Base-by-base conservation (phyloP, 2,888 invertebrate species). In the Xestia xanthographa region DNA sequence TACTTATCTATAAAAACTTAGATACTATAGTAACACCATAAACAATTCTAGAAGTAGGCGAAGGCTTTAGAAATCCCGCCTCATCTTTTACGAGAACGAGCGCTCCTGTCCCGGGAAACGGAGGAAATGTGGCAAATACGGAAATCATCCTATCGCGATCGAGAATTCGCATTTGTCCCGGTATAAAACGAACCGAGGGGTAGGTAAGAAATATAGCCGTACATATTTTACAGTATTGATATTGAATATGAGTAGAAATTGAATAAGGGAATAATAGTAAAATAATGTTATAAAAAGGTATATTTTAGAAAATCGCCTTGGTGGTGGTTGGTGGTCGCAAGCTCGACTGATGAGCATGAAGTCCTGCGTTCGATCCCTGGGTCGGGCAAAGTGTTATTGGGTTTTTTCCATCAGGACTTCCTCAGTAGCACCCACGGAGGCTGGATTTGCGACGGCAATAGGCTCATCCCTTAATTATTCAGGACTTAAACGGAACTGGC, bases 111-210 rank as follows among this genome's bases (percentile, higher is more conserved):
- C 72, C 77, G 81, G 83, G 85, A 85, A 83, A 48, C 80, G 75
- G 67, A 70, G 80, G 87, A 83, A 87, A 88, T 83, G 74, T 63
- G 72, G 72, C 83, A 87, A 88, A 87, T 87, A 87, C 83, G 87
- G 86, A 88, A 84, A 87, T 85, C 80, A 85, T 85, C 80, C 86
- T 78, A 88, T 85, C 83, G 77, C 75, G 75, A 88, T 82, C 68
- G 81, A 85, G 82, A 73, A 87, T 80, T 85, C 78, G 72, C 69
- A 87, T 87, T 85, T 83, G 79, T 80, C 70, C 66, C 63, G 79
- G 50, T 12, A 79, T 72, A 77, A 34, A 79, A 80, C 43, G 79
- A 77, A 72, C 75, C 73, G 69, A 78, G 63, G 58, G 62, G 62
- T 69, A 66, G 66, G 58, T 53, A 69, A 72, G 34, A 74, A 69